A percentile compares a stretch with the other conserved stretches of the same genome.
Conservation (phyloP, 2,888 invertebrate species). For the Troides helena region DNA sequence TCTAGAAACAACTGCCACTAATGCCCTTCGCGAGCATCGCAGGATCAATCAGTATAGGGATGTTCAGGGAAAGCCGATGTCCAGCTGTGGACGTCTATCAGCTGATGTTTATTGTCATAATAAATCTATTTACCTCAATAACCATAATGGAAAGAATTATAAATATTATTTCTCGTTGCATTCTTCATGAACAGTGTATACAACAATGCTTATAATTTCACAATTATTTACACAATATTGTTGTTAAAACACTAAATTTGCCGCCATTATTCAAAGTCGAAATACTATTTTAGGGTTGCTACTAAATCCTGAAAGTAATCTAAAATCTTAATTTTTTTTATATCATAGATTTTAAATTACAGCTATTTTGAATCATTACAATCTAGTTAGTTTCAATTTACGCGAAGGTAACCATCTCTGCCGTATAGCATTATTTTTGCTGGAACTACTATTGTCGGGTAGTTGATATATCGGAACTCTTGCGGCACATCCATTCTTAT, state of each 20-base stretch:
- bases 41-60: too few species aligned
- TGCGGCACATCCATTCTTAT: slow-evolving; percentile 38
- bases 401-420: slow-evolving; percentile 4
- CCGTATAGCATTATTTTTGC: slow-evolving; percentile 7
- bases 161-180: slow-evolving; percentile 6
- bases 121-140: slow-evolving; percentile 13
- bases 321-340: too few species aligned
- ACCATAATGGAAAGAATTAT: slow-evolving; percentile 14
- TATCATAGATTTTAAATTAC: too few species aligned
- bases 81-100: too few species aligned
- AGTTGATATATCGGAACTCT: slow-evolving; percentile 51
- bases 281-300: too few species aligned
- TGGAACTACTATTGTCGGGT: slow-evolving; percentile 38
- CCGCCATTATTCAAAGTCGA: too few species aligned
- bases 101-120: too few species aligned
- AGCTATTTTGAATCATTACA: slow-evolving; percentile 13
- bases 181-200: not conserved
- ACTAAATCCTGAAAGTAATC: too few species aligned
- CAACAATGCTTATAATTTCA: not conserved
- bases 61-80: too few species aligned
- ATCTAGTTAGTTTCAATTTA: slow-evolving; percentile 21
- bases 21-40: too few species aligned
- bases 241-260: not conserved
- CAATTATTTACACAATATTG: not conserved
- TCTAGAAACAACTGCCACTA: too few species aligned